These are phyloP conservation scores for Danaus melanippus DNA, from an alignment of 1,140 invertebrate species.

Conservation along the genomic window DNA sequence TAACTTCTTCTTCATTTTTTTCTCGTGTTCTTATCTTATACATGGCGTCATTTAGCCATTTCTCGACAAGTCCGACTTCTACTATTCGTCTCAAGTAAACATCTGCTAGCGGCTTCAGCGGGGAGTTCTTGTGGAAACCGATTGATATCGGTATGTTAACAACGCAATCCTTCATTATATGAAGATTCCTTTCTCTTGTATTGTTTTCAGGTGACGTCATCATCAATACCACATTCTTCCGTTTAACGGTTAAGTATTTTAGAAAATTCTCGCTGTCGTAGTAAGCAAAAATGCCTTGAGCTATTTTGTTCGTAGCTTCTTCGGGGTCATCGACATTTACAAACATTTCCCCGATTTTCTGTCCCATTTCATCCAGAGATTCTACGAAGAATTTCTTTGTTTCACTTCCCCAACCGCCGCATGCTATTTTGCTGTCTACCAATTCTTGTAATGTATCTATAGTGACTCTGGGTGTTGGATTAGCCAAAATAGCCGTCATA, in stretches of 20 bases:
- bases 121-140: conserved; percentile 86
- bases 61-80: conserved; percentile 83
- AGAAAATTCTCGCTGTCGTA: conserved; percentile 86
- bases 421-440: conserved; percentile 74
- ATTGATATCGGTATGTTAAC: conserved; percentile 86
- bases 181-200: conserved; percentile 74
- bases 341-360: conserved; percentile 79
- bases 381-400: conserved; percentile 79
- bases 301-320: conserved; percentile 75
- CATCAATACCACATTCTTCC: conserved; percentile 48
- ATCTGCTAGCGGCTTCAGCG: conserved; percentile 80
- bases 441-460: conserved; percentile 83
- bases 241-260: conserved; percentile 74
- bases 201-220: conserved; percentile 38
- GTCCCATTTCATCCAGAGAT: conserved; percentile 76
- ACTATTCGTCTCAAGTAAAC: conserved; percentile 76
- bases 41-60: conserved; percentile 85
- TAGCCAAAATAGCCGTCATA: conserved; percentile 86
- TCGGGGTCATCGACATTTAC: conserved; percentile 74
- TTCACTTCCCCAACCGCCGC: conserved; percentile 80
- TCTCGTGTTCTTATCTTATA: conserved; percentile 58
- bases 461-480: conserved; percentile 81
- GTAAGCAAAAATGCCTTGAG: conserved; percentile 80
- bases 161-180: conserved; percentile 86
- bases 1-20: conserved; percentile 67